Percentiles rank a stretch among this genome's conserved stretches.
phyloP scores from a whole-genome alignment of 2,888 invertebrate genomes.

The Zaprionus obscuricornis region DNA sequence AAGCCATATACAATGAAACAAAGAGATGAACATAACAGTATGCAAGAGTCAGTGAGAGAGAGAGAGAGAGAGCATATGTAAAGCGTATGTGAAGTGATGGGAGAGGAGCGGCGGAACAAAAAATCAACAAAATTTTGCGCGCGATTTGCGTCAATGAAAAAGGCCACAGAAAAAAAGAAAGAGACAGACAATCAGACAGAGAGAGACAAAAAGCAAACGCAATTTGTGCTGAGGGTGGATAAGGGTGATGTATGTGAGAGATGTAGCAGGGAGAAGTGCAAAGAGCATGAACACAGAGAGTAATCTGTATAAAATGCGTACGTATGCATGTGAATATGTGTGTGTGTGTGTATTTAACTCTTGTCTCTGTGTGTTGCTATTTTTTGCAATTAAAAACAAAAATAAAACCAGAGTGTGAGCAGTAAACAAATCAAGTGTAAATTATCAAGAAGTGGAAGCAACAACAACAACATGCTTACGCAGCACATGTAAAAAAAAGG shows the following conservation, averaged over 20 bases:
- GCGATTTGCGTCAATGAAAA: constrained; percentile 71
- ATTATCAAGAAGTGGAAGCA: constrained; percentile 45
- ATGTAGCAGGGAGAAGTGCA: no score
- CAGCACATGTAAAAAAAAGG: background rate
- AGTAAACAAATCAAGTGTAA: constrained; percentile 70
- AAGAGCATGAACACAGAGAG: no score
- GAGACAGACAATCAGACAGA: no score
- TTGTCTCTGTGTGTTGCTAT: constrained; percentile 19
- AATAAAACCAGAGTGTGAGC: constrained; percentile 50
- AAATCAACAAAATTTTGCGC: constrained; percentile 68
- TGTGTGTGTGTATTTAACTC: constrained; percentile 8
- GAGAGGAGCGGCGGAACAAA: constrained; percentile 39
- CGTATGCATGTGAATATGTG: background rate
- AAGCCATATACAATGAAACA: constrained; percentile 52
- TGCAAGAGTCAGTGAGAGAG: constrained; percentile 16
- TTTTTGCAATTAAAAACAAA: constrained; percentile 68
- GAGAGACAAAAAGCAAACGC: constrained; percentile 9
- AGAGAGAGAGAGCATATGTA: background rate
- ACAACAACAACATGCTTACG: background rate
- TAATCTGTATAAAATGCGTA: no score
- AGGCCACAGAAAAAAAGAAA: constrained; percentile 17
- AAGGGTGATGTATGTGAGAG: background rate
- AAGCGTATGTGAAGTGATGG: no score
- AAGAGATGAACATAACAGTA: no score
- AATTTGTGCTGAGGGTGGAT: constrained; percentile 1